Base-by-base conservation (phyloP, 2,888 invertebrate genomes). In the Sipha maydis region DNA sequence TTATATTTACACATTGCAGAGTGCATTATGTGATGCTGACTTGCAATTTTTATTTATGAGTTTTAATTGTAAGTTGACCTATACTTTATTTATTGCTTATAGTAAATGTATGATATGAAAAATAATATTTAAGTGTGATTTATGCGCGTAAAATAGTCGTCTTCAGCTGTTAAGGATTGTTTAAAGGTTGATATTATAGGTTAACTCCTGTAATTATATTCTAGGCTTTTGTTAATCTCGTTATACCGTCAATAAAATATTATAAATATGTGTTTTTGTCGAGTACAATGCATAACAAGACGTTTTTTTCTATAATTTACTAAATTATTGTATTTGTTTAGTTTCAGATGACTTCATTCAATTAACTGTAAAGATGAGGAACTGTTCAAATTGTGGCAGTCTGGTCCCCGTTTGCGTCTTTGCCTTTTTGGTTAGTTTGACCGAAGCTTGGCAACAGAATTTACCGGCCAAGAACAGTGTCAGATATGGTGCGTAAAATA, bases 361-460 rank as follows among this genome's bases (percentile, higher is more conserved):
- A 78, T 25, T 25, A 67, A 14, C 61, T 28, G 41, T 84, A 84
- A 77, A 48, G 69, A 78, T 78, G 61, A 54, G 80, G 75, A 31
- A 31, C 31, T 41, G 88, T 88, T 82, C 88, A 48, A 61, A 73
- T 75, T 67, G 82, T 21, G 67, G 82, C 4, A 17, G 17, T 61
- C 73, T 34, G 73, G 67, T 77, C 25, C n/a, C 28, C 80, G 67
- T 71, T 54, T 48, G 69, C 69, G 54, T 69, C 48, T 80, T 75
- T 31, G 67, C 48, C 67, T 21, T 88, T 34, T 76, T 88, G 28
- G 31, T 88, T 67, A 56, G 82, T 67, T 73, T 80, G 41, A 31
- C 82, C 48, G 75, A 82, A 28, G 75, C 88, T 41, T 88, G 88
- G 88, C 88, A 88, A 76, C 88, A 88, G 25, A 88, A 80, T 48